Evolutionary conservation across 2,113 vertebrate genomes (phyloP).

Genomic region (Myrmecobius fasciatus): DNA sequence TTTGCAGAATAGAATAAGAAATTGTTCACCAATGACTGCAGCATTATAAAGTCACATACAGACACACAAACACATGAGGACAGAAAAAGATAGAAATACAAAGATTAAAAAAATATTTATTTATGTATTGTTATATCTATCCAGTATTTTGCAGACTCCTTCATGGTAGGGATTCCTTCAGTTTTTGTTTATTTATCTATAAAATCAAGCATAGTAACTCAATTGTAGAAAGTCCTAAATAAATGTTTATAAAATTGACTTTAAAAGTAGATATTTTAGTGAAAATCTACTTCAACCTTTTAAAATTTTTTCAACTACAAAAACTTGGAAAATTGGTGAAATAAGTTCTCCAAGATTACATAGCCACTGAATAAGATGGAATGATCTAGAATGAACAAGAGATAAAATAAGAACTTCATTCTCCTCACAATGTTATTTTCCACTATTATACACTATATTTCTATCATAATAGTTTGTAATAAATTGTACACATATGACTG

Average conservation of each 20-base stretch:
- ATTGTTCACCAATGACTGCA: background rate
- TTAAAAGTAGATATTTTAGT: background rate
- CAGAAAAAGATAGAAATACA: no score
- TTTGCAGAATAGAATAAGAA: background rate
- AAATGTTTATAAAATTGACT: background rate
- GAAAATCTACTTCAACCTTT: background rate
- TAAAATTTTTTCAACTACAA: background rate
- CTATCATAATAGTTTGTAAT: conserved; percentile 8
- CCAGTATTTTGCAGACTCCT: background rate
- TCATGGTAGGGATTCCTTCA: background rate
- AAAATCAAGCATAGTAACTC: background rate
- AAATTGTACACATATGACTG: background rate
- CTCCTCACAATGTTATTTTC: background rate
- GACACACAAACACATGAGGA: no score
- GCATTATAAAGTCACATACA: background rate
- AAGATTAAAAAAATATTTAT: background rate
- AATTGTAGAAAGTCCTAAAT: background rate
- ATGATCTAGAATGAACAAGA: background rate
- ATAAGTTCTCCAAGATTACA: background rate
- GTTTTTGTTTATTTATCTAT: background rate
- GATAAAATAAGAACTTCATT: background rate
- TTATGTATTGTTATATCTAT: background rate
- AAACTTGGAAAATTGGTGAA: background rate
- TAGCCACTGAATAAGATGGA: background rate
- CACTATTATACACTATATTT: background rate